Evolutionary conservation across 2,113 vertebrate species (phyloP).

Genomic region (Brienomyrus longianalis): DNA sequence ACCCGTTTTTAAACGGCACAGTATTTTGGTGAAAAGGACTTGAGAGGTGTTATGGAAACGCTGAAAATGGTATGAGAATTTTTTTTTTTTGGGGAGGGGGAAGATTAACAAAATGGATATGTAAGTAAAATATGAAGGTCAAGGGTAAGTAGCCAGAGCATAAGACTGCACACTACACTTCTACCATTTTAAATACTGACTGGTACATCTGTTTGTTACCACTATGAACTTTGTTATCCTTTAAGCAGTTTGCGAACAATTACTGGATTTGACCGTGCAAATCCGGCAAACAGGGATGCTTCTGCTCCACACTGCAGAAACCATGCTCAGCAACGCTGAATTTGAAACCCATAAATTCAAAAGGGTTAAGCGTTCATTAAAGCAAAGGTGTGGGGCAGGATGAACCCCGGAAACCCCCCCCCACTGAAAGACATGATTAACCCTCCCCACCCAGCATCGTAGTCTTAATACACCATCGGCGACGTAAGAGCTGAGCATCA

Average conservation of each 20-base stretch:
- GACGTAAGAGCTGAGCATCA: conserved; percentile 34
- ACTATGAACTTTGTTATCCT: not conserved
- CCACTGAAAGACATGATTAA: not conserved
- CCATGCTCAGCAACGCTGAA: not conserved
- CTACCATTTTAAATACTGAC: not conserved
- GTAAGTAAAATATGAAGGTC: not conserved
- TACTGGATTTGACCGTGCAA: not conserved
- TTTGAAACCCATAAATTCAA: not conserved
- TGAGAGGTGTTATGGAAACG: not conserved
- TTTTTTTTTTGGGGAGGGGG: not conserved
- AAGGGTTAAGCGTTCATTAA: not conserved
- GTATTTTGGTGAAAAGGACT: conserved; percentile 20
- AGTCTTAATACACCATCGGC: conserved; percentile 29
- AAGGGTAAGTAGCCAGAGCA: not conserved
- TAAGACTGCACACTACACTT: not conserved
- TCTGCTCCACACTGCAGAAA: not conserved
- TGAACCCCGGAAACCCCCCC: conserved; percentile 13
- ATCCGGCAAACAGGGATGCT: not conserved
- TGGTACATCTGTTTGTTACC: not conserved
- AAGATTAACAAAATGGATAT: not conserved
- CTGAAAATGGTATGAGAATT: not conserved
- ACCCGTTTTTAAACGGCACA: conserved; percentile 20
- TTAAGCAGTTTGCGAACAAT: not conserved
- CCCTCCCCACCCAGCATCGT: not conserved
- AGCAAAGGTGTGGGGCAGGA: not conserved